phyloP scores from a whole-genome alignment of 2,113 vertebrate genomes.

The Orycteropus afer region DNA sequence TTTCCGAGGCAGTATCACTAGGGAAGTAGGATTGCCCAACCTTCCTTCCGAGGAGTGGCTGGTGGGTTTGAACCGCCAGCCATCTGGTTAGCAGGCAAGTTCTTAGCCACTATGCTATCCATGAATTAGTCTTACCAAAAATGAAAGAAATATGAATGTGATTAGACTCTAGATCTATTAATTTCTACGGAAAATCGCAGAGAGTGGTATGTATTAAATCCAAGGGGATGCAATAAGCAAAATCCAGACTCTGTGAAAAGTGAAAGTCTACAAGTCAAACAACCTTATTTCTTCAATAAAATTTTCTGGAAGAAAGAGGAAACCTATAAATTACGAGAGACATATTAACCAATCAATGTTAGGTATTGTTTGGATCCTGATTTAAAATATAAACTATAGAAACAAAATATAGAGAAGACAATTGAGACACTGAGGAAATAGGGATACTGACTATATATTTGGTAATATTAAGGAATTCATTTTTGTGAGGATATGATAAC shows the following conservation, averaged over 20 bases:
- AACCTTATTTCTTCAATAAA: neutral
- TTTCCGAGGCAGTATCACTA: too few relatives aligned
- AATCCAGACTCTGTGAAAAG: neutral
- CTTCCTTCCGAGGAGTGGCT: too few relatives aligned
- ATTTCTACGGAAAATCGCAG: neutral
- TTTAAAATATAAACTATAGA: neutral
- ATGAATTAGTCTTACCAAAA: neutral
- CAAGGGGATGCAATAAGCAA: neutral
- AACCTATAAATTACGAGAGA: neutral
- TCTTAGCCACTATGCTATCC: too few relatives aligned
- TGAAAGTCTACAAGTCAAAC: neutral
- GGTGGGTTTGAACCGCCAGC: too few relatives aligned
- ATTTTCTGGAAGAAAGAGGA: neutral
- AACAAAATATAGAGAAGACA: neutral
- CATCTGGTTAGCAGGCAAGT: too few relatives aligned
- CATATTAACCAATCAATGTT: neutral
- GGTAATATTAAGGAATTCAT: constrained; percentile 8
- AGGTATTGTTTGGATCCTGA: neutral
- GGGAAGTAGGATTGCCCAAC: too few relatives aligned
- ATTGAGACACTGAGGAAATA: neutral
- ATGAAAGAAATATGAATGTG: neutral
- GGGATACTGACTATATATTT: neutral
- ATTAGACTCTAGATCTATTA: neutral
- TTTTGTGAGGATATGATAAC: neutral
- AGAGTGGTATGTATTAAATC: neutral